phyloP scores from a whole-genome alignment of 1,140 invertebrate genomes.

The Cydia amplana region DNA sequence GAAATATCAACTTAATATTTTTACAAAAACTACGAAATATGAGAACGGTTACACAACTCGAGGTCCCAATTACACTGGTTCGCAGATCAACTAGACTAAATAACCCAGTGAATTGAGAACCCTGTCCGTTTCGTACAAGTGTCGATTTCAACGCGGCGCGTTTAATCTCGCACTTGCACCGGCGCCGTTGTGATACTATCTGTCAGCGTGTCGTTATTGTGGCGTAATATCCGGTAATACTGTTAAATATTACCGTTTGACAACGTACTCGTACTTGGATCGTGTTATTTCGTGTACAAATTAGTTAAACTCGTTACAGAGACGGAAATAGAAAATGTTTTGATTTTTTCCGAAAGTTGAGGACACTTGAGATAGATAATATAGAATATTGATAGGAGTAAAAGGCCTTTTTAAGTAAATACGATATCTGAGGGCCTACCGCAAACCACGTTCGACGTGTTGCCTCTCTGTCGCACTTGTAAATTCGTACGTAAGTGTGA shows the following conservation, averaged over 20 bases:
- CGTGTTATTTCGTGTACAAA: neutral
- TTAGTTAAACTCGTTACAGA: neutral
- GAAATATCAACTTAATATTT: too few species aligned
- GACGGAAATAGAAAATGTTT: neutral
- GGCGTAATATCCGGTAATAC: conserved; percentile 8
- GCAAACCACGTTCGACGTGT: too few species aligned
- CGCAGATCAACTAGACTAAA: neutral
- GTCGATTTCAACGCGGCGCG: neutral
- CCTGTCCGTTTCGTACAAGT: neutral
- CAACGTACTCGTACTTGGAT: neutral
- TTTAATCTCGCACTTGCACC: neutral
- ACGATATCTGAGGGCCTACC: too few species aligned
- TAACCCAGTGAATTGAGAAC: neutral
- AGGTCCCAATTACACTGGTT: neutral
- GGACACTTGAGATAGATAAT: neutral
- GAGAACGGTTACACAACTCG: too few species aligned
- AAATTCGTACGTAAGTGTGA: too few species aligned
- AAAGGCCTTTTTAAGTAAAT: too few species aligned
- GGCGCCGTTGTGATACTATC: conserved; percentile 3
- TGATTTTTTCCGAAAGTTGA: neutral
- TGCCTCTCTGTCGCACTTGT: too few species aligned
- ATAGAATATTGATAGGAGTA: too few species aligned
- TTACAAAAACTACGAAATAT: too few species aligned
- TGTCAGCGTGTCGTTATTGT: neutral
- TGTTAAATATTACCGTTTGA: conserved; percentile 11